These are phyloP conservation scores for Papilio elwesi DNA, from an alignment of 2,888 invertebrate genomes.

Conservation along the genomic window DNA sequence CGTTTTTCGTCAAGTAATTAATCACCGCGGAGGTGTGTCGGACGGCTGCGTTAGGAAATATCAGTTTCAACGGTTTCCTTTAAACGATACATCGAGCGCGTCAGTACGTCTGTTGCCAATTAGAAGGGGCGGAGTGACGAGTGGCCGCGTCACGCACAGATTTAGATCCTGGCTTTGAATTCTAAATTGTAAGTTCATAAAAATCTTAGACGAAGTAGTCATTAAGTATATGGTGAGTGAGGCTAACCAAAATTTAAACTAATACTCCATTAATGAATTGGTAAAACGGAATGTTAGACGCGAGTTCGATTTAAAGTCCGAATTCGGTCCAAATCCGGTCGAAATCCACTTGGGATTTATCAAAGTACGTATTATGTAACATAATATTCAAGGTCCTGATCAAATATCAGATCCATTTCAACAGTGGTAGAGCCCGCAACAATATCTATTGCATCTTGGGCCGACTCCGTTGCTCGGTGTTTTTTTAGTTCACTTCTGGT, in stretches of 20 bases:
- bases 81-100: conserved; percentile 48
- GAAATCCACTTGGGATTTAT: too few species aligned
- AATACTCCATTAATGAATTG: neutral
- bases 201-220: neutral
- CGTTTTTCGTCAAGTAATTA: conserved; percentile 31
- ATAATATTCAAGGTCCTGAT: too few species aligned
- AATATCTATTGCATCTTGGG: too few species aligned
- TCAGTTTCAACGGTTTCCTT: conserved; percentile 54
- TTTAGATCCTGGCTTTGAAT: conserved; percentile 37
- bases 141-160: conserved; percentile 49
- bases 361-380: too few species aligned
- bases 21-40: conserved; percentile 21
- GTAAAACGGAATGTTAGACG: too few species aligned
- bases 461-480: too few species aligned
- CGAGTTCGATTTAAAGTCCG: too few species aligned
- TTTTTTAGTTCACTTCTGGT: too few species aligned
- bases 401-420: too few species aligned
- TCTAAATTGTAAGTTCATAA: neutral
- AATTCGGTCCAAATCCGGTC: too few species aligned
- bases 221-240: neutral
- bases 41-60: conserved; percentile 47
- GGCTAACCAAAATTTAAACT: neutral
- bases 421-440: too few species aligned
- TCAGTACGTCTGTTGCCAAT: conserved; percentile 54
- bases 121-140: conserved; percentile 56